These are phyloP conservation scores for Falco naumanni DNA, from an alignment of 2,797 vertebrate genomes.

Conservation along the genomic window DNA sequence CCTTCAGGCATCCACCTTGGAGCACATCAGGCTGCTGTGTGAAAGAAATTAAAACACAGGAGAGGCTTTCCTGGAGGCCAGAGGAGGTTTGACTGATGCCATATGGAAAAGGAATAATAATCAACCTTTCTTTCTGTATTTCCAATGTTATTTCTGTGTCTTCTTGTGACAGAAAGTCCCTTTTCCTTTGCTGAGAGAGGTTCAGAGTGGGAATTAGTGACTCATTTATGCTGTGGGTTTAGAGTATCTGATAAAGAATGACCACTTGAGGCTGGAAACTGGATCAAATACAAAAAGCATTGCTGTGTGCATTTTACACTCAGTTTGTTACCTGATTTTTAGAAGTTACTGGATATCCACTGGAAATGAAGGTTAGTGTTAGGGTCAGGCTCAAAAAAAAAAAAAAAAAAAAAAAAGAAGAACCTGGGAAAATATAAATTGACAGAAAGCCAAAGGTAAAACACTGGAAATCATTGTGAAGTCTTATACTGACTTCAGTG, in stretches of 20 bases:
- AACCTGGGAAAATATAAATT: not conserved
- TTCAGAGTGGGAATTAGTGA: not conserved
- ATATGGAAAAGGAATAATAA: not conserved
- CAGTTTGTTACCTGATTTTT: not conserved
- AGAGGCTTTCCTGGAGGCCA: not conserved
- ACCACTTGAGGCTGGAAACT: not conserved
- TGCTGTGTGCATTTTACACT: not conserved
- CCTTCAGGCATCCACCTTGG: not conserved
- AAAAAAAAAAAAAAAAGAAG: not conserved
- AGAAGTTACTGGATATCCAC: not conserved
- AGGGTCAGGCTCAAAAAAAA: not conserved
- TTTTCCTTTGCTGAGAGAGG: not conserved
- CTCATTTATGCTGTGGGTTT: not conserved
- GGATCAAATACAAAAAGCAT: not conserved
- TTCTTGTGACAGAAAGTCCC: not conserved
- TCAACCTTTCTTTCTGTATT: not conserved
- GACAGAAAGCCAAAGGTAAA: not conserved
- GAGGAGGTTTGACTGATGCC: not conserved
- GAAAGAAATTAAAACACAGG: not conserved
- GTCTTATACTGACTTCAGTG: not conserved
- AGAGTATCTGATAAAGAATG: not conserved
- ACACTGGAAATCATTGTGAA: not conserved
- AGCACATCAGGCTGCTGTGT: not conserved
- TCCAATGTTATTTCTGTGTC: not conserved
- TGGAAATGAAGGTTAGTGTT: not conserved